These are phyloP conservation scores for Iguana delicatissima DNA, from an alignment of 2,797 vertebrate species.

Conservation along the genomic window DNA sequence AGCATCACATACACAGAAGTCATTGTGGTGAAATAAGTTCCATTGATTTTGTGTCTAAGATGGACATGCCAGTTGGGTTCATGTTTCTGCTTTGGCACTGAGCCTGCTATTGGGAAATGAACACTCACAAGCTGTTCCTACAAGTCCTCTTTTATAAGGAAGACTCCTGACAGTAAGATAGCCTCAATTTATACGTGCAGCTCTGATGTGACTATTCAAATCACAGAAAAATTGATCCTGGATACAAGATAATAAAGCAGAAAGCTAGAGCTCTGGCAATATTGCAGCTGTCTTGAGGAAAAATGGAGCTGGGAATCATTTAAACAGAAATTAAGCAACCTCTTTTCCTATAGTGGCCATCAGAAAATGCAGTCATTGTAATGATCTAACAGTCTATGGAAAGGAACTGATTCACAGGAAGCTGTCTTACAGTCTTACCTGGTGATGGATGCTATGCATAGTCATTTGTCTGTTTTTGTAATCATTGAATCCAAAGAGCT, in stretches of 20 bases:
- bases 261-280: conserved; percentile 47
- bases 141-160: conserved; percentile 47
- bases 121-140: conserved; percentile 38
- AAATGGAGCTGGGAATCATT: conserved; percentile 51
- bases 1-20: neutral
- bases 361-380: conserved; percentile 40
- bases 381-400: rapidly evolving
- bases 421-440: neutral
- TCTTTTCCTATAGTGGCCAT: conserved; percentile 49
- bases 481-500: neutral
- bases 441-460: neutral
- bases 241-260: conserved; percentile 62
- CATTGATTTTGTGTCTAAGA: neutral
- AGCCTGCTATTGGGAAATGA: conserved; percentile 18
- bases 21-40: neutral
- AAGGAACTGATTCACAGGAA: rapidly evolving
- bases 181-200: conserved; percentile 48
- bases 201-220: conserved; percentile 58
- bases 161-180: conserved; percentile 6
- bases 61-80: neutral
- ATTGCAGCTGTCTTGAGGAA: conserved; percentile 40
- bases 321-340: conserved; percentile 57
- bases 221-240: conserved; percentile 55
- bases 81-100: conserved; percentile 42
- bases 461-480: neutral